Evolutionary conservation across 2,113 vertebrate species (phyloP).

Genomic region (Trachemys scripta): DNA sequence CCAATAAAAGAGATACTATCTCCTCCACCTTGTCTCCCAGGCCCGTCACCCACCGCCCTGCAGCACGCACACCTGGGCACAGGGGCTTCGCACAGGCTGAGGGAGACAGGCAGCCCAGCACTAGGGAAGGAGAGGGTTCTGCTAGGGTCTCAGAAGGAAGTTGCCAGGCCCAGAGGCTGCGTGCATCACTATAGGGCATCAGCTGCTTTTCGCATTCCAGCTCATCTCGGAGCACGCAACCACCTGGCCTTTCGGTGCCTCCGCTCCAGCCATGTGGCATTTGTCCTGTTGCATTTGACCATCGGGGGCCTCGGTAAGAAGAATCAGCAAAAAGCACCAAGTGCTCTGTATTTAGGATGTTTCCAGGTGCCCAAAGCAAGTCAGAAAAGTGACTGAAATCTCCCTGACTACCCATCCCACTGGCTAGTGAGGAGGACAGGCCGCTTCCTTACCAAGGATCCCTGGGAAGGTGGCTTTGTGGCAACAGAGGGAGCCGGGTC

Average conservation of each 20-base stretch:
- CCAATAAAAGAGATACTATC: too few species aligned
- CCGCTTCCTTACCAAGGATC: neutral
- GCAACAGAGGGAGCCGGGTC: neutral
- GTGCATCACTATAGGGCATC: neutral
- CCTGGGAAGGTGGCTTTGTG: neutral
- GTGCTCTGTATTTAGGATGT: neutral
- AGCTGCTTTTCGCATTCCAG: neutral
- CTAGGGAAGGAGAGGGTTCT: neutral
- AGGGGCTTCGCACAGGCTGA: neutral
- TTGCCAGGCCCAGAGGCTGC: neutral
- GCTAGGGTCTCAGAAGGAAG: neutral
- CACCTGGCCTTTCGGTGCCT: neutral
- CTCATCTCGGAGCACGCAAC: neutral
- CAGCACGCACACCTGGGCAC: neutral
- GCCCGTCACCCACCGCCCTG: neutral
- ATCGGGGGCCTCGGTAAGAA: neutral
- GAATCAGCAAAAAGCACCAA: neutral
- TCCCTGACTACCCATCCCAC: neutral
- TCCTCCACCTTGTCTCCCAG: neutral
- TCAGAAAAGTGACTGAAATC: too few species aligned
- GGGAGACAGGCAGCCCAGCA: neutral
- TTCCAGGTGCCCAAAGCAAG: neutral
- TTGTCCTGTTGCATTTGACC: neutral
- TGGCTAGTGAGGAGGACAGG: neutral
- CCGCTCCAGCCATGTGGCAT: neutral